Evolutionary conservation across 2,888 invertebrate species (phyloP).

Genomic region (Diabrotica balteata): DNA sequence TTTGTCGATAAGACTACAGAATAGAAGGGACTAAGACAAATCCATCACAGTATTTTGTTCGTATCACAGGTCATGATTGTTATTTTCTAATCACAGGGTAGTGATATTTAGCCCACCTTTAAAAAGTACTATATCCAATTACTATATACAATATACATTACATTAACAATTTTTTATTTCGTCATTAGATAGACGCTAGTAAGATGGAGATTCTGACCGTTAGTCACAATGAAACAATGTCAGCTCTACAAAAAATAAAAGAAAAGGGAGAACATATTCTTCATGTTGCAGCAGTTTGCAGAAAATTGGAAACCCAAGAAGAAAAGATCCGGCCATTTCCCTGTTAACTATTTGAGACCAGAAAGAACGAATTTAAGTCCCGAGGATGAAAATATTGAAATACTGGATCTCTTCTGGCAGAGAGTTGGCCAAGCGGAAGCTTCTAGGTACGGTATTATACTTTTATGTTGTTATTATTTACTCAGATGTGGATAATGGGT

Average conservation of each 20-base stretch:
- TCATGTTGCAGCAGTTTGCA: slow-evolving; percentile 69
- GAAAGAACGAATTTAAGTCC: slow-evolving; percentile 17
- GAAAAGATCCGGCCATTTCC: slow-evolving; percentile 63
- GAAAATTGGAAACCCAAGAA: slow-evolving; percentile 70
- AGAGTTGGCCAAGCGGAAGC: slow-evolving; percentile 51
- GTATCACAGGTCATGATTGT: too few relatives aligned
- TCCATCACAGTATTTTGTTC: too few relatives aligned
- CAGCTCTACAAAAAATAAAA: slow-evolving; percentile 64
- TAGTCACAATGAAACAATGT: slow-evolving; percentile 66
- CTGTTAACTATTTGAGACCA: slow-evolving; percentile 31
- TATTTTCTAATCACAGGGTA: too few relatives aligned
- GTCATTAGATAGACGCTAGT: slow-evolving; percentile 58
- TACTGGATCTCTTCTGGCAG: slow-evolving; percentile 53
- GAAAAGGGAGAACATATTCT: slow-evolving; percentile 68
- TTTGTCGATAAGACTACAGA: too few relatives aligned
- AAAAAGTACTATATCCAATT: too few relatives aligned
- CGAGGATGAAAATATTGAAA: slow-evolving; percentile 32
- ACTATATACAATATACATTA: background rate
- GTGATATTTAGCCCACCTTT: too few relatives aligned
- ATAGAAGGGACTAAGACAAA: too few relatives aligned
- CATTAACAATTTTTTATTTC: background rate
- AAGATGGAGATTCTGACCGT: slow-evolving; percentile 69
- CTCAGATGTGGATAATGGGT: background rate
- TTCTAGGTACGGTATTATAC: slow-evolving; percentile 32
- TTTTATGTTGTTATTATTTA: background rate